Base-by-base conservation (phyloP, 2,888 invertebrate genomes). In the Chrysolina oricalcia region DNA sequence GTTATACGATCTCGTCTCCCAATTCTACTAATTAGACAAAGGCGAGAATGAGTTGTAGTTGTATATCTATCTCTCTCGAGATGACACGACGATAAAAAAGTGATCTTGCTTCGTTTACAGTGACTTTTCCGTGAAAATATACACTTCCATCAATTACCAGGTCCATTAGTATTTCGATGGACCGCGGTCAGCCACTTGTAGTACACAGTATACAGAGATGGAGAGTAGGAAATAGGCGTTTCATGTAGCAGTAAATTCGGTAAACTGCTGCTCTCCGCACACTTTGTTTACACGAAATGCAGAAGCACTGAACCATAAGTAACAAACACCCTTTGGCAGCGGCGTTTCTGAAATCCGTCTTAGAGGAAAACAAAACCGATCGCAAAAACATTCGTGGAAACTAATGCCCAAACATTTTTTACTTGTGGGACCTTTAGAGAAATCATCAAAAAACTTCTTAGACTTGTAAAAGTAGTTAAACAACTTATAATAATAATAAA, bases 201-300 rank as follows among this genome's bases (percentile, higher is more conserved):
- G 41, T 41, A 43, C 40, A 21, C 21, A 8, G 40, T 50, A 64
- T 64, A 66, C 46, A 27, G 23, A 66, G 53, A 19, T 56, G 53
- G 68, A 71, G 59, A 59, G 35, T 63, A 75, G 74, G 80, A 82
- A 81, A 85, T 82, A 86, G 86, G 86, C 85, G 86, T 86, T 86
- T 86, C 85, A 86, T 86, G 85, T 84, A 80, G 86, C 86, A 84
- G 86, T 87, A 86, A 87, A 87, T 87, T 83, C 84, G 81, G 84
- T 83, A 85, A 87, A 86, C 86, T 85, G 86, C 85, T 85, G 83
- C 84, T 83, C 84, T 83, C 83, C 83, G 83, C 85, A 83, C 86
- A 85, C 84, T 86, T 86, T 87, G 86, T 87, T 86, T 86, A 86
- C 87, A 87, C 85, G 84, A 75, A 86, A 84, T 80, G 82, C 80